A percentile compares a stretch with the other conserved stretches of the same genome.
These are phyloP conservation scores for Mirounga angustirostris DNA, from an alignment of 2,113 vertebrate genomes.

Conservation along the genomic window DNA sequence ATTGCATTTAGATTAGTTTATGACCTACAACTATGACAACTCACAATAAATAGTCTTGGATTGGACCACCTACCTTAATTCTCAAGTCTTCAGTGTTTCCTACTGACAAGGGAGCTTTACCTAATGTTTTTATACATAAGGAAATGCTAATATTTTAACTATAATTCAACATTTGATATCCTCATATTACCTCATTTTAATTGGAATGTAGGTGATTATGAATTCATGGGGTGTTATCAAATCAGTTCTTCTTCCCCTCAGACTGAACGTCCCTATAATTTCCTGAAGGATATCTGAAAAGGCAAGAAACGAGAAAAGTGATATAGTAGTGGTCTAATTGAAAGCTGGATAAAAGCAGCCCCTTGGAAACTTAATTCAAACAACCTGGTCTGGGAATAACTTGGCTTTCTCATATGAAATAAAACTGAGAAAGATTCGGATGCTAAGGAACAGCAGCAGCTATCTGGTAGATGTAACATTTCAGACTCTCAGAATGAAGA, in stretches of 20 bases:
- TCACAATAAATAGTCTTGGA: conserved; percentile 77
- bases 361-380: conserved; percentile 14
- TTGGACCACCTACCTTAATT: background rate
- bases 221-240: conserved; percentile 4
- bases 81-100: background rate
- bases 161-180: background rate
- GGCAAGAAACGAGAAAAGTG: background rate
- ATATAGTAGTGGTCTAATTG: background rate
- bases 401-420: background rate
- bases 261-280: background rate
- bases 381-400: background rate
- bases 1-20: conserved; percentile 76
- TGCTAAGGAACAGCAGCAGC: background rate
- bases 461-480: background rate
- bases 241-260: background rate
- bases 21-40: conserved; percentile 77
- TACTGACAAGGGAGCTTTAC: background rate
- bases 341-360: background rate
- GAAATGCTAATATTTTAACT: background rate
- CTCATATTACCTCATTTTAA: background rate
- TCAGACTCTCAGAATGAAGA: background rate
- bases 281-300: background rate
- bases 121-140: background rate
- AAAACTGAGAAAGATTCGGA: background rate
- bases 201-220: background rate